Evolutionary conservation across 2,888 invertebrate genomes (phyloP).

Genomic region (Xestoiulus laeticollis): DNA sequence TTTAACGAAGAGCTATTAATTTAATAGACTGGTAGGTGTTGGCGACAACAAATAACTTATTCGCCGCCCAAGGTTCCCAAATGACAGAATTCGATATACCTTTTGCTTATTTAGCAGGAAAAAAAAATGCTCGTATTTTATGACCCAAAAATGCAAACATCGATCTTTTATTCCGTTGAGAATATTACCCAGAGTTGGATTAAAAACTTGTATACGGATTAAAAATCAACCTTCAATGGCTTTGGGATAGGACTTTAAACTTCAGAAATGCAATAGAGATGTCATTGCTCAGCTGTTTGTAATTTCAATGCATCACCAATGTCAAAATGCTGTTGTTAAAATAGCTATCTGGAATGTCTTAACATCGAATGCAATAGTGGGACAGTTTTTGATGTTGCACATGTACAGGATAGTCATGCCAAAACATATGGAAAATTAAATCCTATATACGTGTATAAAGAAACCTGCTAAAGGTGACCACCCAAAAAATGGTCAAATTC

Average conservation of each 20-base stretch:
- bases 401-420: too few relatives aligned
- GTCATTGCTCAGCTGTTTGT: not conserved
- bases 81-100: not conserved
- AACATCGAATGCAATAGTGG: not conserved
- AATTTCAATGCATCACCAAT: not conserved
- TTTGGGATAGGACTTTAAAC: not conserved
- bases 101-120: not conserved
- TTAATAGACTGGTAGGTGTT: not conserved
- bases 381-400: too few relatives aligned
- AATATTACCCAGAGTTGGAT: not conserved
- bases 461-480: too few relatives aligned
- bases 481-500: too few relatives aligned
- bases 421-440: too few relatives aligned
- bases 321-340: not conserved
- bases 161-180: not conserved
- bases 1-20: not conserved
- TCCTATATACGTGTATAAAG: too few relatives aligned
- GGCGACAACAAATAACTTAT: not conserved
- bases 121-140: not conserved
- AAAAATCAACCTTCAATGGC: not conserved
- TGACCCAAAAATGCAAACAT: not conserved
- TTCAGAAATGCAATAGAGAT: too few relatives aligned
- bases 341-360: not conserved
- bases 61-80: not conserved
- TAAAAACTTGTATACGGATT: not conserved